Base-by-base conservation (phyloP, 2,797 vertebrate species). In the Muscicapa comitata region DNA sequence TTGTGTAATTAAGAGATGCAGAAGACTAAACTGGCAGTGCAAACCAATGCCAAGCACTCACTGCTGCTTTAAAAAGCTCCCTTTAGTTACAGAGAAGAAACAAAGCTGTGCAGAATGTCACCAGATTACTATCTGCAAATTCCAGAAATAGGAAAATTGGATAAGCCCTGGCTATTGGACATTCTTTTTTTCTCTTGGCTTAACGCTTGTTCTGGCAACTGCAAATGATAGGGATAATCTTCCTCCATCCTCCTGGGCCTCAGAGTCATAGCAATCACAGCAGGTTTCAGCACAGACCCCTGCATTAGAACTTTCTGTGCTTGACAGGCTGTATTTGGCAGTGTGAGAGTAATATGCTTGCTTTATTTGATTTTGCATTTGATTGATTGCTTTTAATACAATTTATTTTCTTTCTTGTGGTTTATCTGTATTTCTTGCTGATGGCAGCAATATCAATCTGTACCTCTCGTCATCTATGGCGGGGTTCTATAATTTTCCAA, bases 321-420 rank as follows among this genome's bases (percentile, higher is more conserved):
- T 61, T 85, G 93, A 62, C 63, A 73, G 47, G 4, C 62, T 79
- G 29, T 47, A 38, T 76, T 91, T 82, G 68, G 74, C 71, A 96
- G 67, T 35, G 18, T 14, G 28, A 80, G 50, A 90, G 38, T 42
- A 76, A 74, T 85, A 84, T 5, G 37, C 84, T 78, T 88, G 43
- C 43, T 88, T 92, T 78, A 90, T 95, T 90, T 86, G 48, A 86
- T 88, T 90, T 86, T 80, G 29, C 21, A 50, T 88, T 62, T 75
- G 45, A 84, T 45, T 70, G 53, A 93, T 90, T 76, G 54, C 19
- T 90, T 96, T 90, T 59, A 91, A 84, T 82, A 70, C 13, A 31
- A 90, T 93, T 92, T 93, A 63, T 92, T 90, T 93, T 63, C 79
- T 87, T 93, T 92, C 58, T 93, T 81, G 80, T 82, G 83, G 71